Percentiles rank a stretch among this genome's conserved stretches.
phyloP scores from a whole-genome alignment of 2,113 vertebrate genomes.

The Ondatra zibethicus region DNA sequence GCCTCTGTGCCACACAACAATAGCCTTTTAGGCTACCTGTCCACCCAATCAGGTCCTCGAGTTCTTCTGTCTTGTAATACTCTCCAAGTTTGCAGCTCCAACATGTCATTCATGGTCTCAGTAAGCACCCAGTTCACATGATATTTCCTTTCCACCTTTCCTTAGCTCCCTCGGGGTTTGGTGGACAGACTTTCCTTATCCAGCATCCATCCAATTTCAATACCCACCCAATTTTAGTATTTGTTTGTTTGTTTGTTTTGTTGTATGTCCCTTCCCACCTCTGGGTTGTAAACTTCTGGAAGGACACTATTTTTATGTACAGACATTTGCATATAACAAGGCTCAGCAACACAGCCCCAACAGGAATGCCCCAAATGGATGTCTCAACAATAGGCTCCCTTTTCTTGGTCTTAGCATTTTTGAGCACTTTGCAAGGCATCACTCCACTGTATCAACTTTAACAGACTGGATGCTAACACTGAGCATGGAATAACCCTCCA shows the following conservation, averaged over 20 bases:
- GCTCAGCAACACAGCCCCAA: background rate
- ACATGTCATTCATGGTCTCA: background rate
- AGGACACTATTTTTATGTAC: conserved; percentile 8
- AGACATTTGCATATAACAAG: background rate
- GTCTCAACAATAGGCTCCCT: background rate
- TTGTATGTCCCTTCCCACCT: background rate
- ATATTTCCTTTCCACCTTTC: background rate
- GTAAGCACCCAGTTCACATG: background rate
- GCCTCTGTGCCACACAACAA: background rate
- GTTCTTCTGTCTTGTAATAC: background rate
- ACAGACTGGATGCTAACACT: background rate
- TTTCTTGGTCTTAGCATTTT: background rate
- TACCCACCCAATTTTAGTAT: background rate
- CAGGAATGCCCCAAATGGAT: background rate
- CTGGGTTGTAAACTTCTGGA: background rate
- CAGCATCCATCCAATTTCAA: background rate
- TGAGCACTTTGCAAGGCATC: background rate
- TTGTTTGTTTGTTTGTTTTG: background rate
- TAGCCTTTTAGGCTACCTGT: background rate
- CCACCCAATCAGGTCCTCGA: background rate
- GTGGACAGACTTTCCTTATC: background rate
- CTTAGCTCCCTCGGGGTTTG: background rate
- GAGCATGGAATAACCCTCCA: background rate
- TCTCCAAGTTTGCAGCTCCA: background rate
- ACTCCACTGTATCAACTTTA: background rate